Percentiles rank a stretch among this genome's conserved stretches.
phyloP scores from a whole-genome alignment of 1,140 invertebrate species.

The Drosophila truncata region DNA sequence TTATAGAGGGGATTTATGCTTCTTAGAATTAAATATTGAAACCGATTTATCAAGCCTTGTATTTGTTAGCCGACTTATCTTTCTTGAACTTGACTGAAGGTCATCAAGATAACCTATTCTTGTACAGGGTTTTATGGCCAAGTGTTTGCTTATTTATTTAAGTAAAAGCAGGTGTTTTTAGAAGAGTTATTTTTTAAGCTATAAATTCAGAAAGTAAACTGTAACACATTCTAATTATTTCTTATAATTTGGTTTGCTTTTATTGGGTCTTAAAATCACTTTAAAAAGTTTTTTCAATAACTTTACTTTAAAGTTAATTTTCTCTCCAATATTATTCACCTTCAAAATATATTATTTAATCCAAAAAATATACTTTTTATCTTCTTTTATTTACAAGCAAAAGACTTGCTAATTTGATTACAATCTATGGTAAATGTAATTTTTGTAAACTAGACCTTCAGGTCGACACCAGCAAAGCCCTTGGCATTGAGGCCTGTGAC shows the following conservation, averaged over 20 bases:
- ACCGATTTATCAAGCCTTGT: not conserved
- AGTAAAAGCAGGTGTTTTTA: fast-evolving
- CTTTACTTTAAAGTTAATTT: not conserved
- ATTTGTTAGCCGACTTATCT: not conserved
- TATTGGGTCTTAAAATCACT: not conserved
- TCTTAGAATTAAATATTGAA: not conserved
- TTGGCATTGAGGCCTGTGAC: conserved; percentile 89
- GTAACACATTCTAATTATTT: not conserved
- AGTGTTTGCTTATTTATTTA: not conserved
- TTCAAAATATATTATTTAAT: too few relatives aligned
- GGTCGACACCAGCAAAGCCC: conserved; percentile 85
- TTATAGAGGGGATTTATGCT: not conserved
- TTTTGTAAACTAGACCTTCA: conserved; percentile 55
- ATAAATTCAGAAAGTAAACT: not conserved
- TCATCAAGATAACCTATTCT: not conserved
- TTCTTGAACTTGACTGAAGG: not conserved
- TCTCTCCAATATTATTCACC: not conserved
- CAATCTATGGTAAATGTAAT: conserved; percentile 8
- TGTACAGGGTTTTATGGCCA: not conserved
- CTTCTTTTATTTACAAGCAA: not conserved
- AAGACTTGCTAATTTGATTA: conserved; percentile 5
- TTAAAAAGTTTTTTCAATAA: not conserved
- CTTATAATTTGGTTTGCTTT: not conserved
- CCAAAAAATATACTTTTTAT: not conserved
- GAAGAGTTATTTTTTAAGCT: not conserved